Base-by-base conservation (phyloP, 2,113 vertebrate species). In the Perca flavescens region DNA sequence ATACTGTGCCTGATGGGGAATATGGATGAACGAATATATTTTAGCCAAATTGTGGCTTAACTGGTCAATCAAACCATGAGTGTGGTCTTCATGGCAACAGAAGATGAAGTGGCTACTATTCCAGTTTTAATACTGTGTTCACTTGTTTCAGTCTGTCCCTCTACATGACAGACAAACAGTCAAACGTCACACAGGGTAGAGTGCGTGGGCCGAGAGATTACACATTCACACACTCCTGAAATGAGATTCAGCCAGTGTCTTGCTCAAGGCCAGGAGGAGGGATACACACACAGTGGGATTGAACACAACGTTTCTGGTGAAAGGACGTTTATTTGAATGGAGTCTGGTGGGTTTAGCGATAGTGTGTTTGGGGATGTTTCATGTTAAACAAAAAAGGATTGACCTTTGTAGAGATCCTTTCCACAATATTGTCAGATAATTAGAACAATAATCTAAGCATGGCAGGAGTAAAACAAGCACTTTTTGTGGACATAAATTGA, bases 21-120 rank as follows among this genome's bases (percentile, higher is more conserved):
- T 34, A 22, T 46, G 43, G 22, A 58, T 69, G 22, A 47, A 25
- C 1, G 1, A 53, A 16, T 13, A 43, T 3, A 17, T 57, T 84
- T 76, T 31, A 11, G 21, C 66, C 34, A 66, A 65, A 57, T 50
- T 21, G 53, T 46, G 25, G 43, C 11, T 47, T 49, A 47, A 47
- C 76, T 62, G 50, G 1, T 65, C 46, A 50, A 5, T 74, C 1
- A 49, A 70, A 19, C 13, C 22, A 12, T n/a, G 47, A 47, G 3
- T 57, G 28, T 62, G 3, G 56, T 82, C 52, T 87, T 75, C 61
- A 78, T 78, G 61, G 76, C 47, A 85, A 80, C 76, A 57, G 40
- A 72, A 60, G 64, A 82, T 22, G 12, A 70, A 57, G 28, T 47
- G 19, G 19, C 60, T 16, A 25, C 40, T 9, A 13, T n/a, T 68